A percentile compares a stretch with the other conserved stretches of the same genome.
Conservation (phyloP, 2,113 vertebrate species). For the Ornithorhynchus anatinus region DNA sequence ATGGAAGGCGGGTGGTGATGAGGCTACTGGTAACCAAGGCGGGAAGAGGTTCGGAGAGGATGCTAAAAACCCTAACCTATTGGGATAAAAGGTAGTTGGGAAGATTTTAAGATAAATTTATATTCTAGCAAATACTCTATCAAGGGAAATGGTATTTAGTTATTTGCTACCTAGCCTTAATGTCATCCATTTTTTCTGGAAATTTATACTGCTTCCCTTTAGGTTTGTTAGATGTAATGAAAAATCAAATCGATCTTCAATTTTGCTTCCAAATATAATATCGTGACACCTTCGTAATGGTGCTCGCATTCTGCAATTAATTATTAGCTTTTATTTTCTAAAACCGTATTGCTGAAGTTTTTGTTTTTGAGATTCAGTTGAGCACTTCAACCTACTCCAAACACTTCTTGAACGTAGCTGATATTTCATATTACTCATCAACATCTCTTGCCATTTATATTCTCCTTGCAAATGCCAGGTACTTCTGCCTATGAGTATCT, state of each 20-base stretch:
- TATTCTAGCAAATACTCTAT: no score
- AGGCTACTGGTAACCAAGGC: no score
- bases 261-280: conserved; percentile 38
- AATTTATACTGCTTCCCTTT: conserved; percentile 6
- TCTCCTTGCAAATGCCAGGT: conserved; percentile 19
- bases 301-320: conserved; percentile 66
- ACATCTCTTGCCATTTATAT: conserved; percentile 52
- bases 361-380: conserved; percentile 61
- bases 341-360: conserved; percentile 43
- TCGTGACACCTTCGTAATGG: conserved; percentile 46
- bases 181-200: neutral
- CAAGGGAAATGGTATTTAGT: neutral
- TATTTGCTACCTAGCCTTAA: neutral
- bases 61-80: no score
- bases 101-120: no score
- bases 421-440: conserved; percentile 38
- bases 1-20: no score
- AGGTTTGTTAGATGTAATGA: conserved; percentile 12
- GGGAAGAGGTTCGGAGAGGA: neutral
- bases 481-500: conserved; percentile 36
- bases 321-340: conserved; percentile 43
- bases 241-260: conserved; percentile 65
- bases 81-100: no score
- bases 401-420: conserved; percentile 40
- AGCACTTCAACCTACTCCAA: conserved; percentile 59